These are phyloP conservation scores for Oreonectes daqikongensis DNA, from an alignment of 2,797 vertebrate genomes.

Conservation along the genomic window DNA sequence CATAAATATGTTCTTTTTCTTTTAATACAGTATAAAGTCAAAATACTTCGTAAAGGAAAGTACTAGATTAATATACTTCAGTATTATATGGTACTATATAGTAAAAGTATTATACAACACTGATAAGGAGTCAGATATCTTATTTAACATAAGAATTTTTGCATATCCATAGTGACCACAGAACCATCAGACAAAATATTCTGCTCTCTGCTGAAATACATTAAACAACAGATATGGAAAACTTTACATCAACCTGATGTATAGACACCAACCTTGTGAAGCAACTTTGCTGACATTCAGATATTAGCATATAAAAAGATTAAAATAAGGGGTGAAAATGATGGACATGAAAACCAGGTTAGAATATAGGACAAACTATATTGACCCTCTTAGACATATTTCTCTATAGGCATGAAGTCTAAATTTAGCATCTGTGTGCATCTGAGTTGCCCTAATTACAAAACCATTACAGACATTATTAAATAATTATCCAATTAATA, in stretches of 20 bases:
- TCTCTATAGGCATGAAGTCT: not conserved
- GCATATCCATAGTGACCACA: not conserved
- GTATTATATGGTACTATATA: no score
- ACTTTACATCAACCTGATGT: no score
- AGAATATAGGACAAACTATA: conserved; percentile 19
- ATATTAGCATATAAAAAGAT: not conserved
- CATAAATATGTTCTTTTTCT: no score
- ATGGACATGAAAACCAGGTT: conserved; percentile 12
- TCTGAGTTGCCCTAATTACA: not conserved
- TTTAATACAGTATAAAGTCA: no score
- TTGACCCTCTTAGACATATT: conserved; percentile 2
- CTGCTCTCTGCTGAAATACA: no score
- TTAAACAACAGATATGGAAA: no score
- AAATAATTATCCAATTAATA: no score
- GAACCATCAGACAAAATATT: not conserved
- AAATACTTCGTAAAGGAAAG: no score
- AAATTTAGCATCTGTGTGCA: conserved; percentile 1
- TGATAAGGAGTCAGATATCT: not conserved
- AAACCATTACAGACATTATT: not conserved
- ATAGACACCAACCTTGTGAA: no score
- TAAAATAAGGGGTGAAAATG: conserved; percentile 1
- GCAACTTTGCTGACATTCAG: not conserved
- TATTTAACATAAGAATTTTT: not conserved
- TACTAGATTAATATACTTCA: no score
- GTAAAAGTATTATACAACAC: no score